Conservation (phyloP, 2,797 vertebrate species). For the Limnodromus scolopaceus region DNA sequence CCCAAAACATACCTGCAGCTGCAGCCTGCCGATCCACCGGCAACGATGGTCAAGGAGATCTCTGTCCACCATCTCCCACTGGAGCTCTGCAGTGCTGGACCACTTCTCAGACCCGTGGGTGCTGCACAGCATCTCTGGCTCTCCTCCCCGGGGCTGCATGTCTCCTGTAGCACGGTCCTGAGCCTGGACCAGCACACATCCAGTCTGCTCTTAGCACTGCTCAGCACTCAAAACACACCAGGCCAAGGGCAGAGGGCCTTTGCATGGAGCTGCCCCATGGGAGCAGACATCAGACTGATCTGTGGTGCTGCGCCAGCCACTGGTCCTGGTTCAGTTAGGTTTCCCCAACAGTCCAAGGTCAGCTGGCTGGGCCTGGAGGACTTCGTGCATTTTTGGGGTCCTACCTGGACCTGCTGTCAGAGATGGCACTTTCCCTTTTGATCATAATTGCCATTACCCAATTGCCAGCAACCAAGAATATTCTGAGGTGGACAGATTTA, state of each 20-base stretch:
- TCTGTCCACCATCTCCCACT: neutral
- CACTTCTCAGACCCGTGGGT: fast-evolving
- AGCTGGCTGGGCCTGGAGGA: neutral
- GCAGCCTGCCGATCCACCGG: neutral
- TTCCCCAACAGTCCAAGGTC: neutral
- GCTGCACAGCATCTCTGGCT: neutral
- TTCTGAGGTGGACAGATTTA: neutral
- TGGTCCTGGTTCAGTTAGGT: neutral
- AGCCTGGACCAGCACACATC: neutral
- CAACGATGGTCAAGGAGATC: fast-evolving
- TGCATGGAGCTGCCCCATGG: fast-evolving
- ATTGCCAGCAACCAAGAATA: too few species aligned
- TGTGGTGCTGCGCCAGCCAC: neutral
- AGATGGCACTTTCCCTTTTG: neutral
- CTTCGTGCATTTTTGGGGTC: neutral
- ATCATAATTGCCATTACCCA: neutral
- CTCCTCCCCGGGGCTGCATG: fast-evolving
- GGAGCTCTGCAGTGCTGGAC: fast-evolving
- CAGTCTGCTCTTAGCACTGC: fast-evolving
- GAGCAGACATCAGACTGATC: neutral
- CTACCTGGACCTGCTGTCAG: neutral
- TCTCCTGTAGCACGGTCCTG: fast-evolving
- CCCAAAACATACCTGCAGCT: neutral
- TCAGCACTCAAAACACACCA: neutral
- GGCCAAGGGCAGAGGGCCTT: too few species aligned